phyloP scores from a whole-genome alignment of 1,140 invertebrate species.

The Vanessa tameamea region DNA sequence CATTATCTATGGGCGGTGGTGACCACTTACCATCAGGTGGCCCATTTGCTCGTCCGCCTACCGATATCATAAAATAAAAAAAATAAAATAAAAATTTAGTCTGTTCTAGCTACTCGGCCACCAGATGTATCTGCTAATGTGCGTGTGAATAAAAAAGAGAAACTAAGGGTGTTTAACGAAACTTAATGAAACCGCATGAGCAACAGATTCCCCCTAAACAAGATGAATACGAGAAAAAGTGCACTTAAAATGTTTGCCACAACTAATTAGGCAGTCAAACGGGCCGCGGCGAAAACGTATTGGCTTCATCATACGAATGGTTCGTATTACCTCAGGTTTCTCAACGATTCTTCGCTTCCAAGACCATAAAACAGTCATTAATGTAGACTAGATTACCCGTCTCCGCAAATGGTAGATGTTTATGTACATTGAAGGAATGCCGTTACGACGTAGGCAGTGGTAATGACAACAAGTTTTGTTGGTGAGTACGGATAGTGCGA shows the following conservation, averaged over 20 bases:
- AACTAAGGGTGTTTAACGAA: no score
- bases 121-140: no score
- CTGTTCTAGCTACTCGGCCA: no score
- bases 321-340: conserved; percentile 7
- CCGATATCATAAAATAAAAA: no score
- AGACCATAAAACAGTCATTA: conserved; percentile 57
- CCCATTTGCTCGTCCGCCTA: no score
- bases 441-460: conserved; percentile 32
- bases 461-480: conserved; percentile 31
- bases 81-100: no score
- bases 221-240: conserved; percentile 5
- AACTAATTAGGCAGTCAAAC: conserved; percentile 59
- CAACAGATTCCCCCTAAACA: neutral
- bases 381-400: conserved; percentile 54
- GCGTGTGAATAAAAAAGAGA: no score
- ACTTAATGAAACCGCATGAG: no score
- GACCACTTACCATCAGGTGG: no score
- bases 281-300: conserved; percentile 40
- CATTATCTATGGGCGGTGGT: no score
- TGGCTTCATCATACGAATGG: conserved; percentile 44
- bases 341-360: conserved; percentile 39
- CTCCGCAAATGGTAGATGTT: conserved; percentile 50
- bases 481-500: conserved; percentile 20
- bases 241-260: conserved; percentile 30
- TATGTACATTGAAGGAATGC: conserved; percentile 41